A percentile compares a stretch with the other conserved stretches of the same genome.
phyloP scores from a whole-genome alignment of 2,888 invertebrate species.

The Trissolcus brochymenae region DNA sequence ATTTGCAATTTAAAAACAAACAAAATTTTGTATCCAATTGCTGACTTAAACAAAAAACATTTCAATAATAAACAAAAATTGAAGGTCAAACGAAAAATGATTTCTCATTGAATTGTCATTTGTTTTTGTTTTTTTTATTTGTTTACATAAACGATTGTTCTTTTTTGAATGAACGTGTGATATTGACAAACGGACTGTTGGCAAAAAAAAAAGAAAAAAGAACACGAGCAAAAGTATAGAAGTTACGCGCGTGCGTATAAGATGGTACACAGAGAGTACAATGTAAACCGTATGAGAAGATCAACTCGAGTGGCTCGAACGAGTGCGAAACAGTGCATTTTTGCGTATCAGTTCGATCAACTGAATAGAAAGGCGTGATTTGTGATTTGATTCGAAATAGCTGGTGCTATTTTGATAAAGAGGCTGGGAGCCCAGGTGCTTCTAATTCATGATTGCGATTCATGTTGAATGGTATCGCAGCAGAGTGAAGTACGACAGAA shows the following conservation, averaged over 20 bases:
- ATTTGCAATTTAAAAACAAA: too few relatives aligned
- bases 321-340: too few relatives aligned
- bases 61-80: too few relatives aligned
- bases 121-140: too few relatives aligned
- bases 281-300: not conserved
- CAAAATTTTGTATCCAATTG: too few relatives aligned
- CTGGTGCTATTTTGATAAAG: not conserved
- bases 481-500: not conserved
- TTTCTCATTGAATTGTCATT: too few relatives aligned
- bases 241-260: constrained; percentile 2
- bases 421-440: not conserved
- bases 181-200: constrained; percentile 1
- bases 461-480: not conserved
- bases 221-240: too few relatives aligned
- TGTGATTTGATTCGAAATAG: not conserved
- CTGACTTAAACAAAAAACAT: too few relatives aligned
- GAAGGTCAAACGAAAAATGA: too few relatives aligned
- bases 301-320: too few relatives aligned
- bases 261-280: constrained; percentile 3
- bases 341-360: not conserved
- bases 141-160: too few relatives aligned
- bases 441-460: too few relatives aligned
- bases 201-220: not conserved
- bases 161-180: not conserved
- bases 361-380: not conserved